These are phyloP conservation scores for Cinara cedri DNA, from an alignment of 2,888 invertebrate species.

Conservation along the genomic window DNA sequence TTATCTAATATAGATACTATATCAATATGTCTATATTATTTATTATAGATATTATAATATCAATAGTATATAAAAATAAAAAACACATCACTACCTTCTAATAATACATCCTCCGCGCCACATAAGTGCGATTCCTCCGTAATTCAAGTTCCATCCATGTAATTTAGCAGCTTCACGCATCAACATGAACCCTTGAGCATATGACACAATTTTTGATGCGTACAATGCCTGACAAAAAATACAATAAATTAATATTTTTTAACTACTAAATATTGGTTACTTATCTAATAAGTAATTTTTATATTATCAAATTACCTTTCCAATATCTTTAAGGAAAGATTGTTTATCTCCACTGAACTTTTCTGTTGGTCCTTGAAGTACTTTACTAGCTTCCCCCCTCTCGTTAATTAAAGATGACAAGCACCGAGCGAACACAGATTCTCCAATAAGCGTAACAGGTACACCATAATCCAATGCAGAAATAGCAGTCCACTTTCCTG, in stretches of 20 bases:
- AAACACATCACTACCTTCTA: conserved; percentile 70
- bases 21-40: not conserved
- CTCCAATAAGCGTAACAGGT: conserved; percentile 97
- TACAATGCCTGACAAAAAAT: conserved; percentile 77
- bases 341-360: conserved; percentile 75
- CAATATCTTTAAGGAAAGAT: conserved; percentile 81
- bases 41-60: too few species aligned
- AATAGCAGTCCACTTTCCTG: conserved; percentile 99
- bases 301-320: conserved; percentile 65
- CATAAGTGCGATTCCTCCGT: conserved; percentile 97
- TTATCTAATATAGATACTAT: not conserved
- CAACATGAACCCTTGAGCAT: conserved; percentile 98
- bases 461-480: conserved; percentile 94
- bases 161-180: conserved; percentile 89
- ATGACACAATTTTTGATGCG: conserved; percentile 97
- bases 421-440: conserved; percentile 96
- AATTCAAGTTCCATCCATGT: conserved; percentile 93
- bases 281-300: not conserved
- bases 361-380: conserved; percentile 73
- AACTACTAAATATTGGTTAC: not conserved
- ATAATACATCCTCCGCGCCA: conserved; percentile 99
- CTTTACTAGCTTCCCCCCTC: conserved; percentile 80
- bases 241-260: conserved; percentile 6
- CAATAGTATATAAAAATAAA: not conserved
- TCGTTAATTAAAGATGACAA: conserved; percentile 90